Conservation (phyloP, 2,888 invertebrate species). For the Ligdia adustata region DNA sequence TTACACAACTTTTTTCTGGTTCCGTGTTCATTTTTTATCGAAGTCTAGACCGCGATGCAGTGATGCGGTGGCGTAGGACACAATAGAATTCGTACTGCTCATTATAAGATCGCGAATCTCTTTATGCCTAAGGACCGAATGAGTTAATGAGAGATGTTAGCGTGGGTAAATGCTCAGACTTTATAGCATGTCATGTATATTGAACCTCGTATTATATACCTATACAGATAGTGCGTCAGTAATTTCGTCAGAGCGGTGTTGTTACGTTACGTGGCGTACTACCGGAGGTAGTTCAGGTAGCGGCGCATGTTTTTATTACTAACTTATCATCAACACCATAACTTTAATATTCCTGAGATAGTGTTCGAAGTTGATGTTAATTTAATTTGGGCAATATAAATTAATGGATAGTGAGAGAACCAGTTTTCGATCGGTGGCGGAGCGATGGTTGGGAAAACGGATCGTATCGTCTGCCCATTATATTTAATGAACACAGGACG, state of each 20-base stretch:
- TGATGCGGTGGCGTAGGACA: conserved; percentile 41
- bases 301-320: conserved; percentile 35
- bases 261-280: conserved; percentile 27
- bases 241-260: not conserved
- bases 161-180: conserved; percentile 30
- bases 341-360: conserved; percentile 57
- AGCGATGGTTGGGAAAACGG: conserved; percentile 54
- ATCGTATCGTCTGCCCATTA: conserved; percentile 69
- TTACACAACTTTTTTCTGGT: conserved; percentile 83
- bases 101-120: conserved; percentile 60
- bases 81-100: conserved; percentile 59
- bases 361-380: conserved; percentile 66
- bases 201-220: conserved; percentile 2
- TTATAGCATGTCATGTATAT: conserved; percentile 26
- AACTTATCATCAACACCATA: conserved; percentile 47
- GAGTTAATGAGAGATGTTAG: conserved; percentile 29
- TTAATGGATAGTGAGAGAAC: conserved; percentile 66
- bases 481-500: conserved; percentile 74
- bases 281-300: conserved; percentile 21
- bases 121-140: conserved; percentile 54
- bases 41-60: conserved; percentile 65
- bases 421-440: conserved; percentile 62
- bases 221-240: not conserved
- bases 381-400: conserved; percentile 73
- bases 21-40: conserved; percentile 72